Evolutionary conservation across 2,797 vertebrate genomes (phyloP), one percentile per base, ranked within the genome.

Genomic region (Pteropus rufus): DNA sequence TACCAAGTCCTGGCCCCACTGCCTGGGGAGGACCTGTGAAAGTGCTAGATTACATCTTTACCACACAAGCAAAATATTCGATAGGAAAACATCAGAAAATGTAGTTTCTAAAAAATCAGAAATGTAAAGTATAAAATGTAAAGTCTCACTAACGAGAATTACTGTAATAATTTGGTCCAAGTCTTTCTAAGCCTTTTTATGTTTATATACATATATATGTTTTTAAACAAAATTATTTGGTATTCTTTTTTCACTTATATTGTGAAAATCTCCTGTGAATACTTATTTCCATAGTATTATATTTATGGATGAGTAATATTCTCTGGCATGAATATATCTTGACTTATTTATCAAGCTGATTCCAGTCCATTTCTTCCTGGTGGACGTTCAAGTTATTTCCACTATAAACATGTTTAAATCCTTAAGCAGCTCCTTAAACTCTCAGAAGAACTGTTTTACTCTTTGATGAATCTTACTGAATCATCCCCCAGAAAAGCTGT

Each of bases 1-100:
- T 98, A 98, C 97, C 98, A 98, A 98, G 97, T 97, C 97, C 97
- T 79, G 85, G 85, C 96, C 98, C 97, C 95, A 93, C 29, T 60
- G 65, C 52, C 93, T 76, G 24, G 95, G 96, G 26, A 85, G 95
- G 97, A 98, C 93, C 97, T 98, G 94, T 97, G 94, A 91, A 97
- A 97, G 94, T 97, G 96, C 97, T 94, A 73, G 56, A 21, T n/a
- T 16, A 5, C 49, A 5, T 49, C 60, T 41, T 72, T n/a, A 91
- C 18, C 54, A 84, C 7, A 21, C 23, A 77, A 60, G 67, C 72
- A 82, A 86, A 81, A 81, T 23, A 44, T 16, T 56, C 19, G 21
- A 86, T 23, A 62, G 19, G 34, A 67, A 87, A 65, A 31, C 24
- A 29, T 14, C 21, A 90, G n/a, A 76, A 88, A 54, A 39, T 2